Evolutionary conservation across 2,888 invertebrate species (phyloP).

Genomic region (Eristalis tenax): DNA sequence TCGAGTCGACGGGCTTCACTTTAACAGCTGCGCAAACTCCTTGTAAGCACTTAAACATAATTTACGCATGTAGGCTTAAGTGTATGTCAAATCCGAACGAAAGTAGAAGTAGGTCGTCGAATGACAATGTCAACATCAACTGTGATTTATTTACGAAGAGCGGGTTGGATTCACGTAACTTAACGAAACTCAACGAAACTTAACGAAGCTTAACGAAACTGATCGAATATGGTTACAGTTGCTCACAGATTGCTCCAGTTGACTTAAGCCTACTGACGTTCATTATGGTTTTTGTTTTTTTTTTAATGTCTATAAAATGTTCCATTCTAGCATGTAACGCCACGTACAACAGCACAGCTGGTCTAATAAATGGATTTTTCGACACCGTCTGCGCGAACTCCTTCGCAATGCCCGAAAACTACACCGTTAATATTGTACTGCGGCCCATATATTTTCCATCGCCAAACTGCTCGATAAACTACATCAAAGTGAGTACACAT

Average conservation of each 20-base stretch:
- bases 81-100: too few species aligned
- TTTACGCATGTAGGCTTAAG: too few species aligned
- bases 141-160: too few species aligned
- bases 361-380: slow-evolving; percentile 83
- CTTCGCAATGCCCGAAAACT: slow-evolving; percentile 85
- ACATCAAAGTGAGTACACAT: slow-evolving; percentile 73
- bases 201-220: too few species aligned
- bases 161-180: too few species aligned
- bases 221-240: too few species aligned
- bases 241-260: too few species aligned
- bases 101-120: too few species aligned
- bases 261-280: too few species aligned
- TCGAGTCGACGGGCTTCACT: slow-evolving; percentile 74
- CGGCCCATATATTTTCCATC: slow-evolving; percentile 79
- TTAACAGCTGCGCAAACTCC: slow-evolving; percentile 82
- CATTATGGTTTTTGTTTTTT: not conserved
- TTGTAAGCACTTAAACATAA: slow-evolving; percentile 77
- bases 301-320: not conserved
- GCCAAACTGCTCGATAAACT: slow-evolving; percentile 22
- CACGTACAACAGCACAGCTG: slow-evolving; percentile 85
- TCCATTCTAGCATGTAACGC: slow-evolving; percentile 77
- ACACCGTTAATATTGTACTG: slow-evolving; percentile 87
- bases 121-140: too few species aligned
- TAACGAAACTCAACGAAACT: too few species aligned
- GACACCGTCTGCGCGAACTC: slow-evolving; percentile 83